Conservation (phyloP, 2,888 invertebrate genomes). For the Tricholauxania praeusta region DNA sequence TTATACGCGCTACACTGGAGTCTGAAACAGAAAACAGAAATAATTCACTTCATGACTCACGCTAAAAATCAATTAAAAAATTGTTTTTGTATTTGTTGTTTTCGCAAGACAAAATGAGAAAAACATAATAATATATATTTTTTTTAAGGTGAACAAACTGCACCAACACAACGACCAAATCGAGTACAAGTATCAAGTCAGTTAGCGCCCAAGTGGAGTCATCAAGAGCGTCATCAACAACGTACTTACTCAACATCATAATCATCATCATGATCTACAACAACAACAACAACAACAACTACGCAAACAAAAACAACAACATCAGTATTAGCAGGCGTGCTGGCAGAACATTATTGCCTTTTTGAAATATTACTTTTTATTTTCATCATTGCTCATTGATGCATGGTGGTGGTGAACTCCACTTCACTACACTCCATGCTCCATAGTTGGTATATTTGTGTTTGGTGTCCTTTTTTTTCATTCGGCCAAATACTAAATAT, state of each 20-base stretch:
- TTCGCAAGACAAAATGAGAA: too few relatives aligned
- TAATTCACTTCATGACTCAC: slow-evolving; percentile 13
- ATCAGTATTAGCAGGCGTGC: background rate
- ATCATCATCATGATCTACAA: slow-evolving; percentile 4
- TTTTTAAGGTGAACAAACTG: slow-evolving; percentile 31
- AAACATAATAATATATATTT: background rate
- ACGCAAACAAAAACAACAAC: slow-evolving; percentile 7
- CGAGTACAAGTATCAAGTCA: too few relatives aligned
- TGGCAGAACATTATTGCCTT: slow-evolving; percentile 12
- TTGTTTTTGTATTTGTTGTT: background rate
- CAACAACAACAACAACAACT: background rate
- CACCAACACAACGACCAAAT: slow-evolving; percentile 1
- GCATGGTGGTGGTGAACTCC: background rate
- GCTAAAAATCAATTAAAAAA: slow-evolving; percentile 30
- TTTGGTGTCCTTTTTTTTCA: too few relatives aligned
- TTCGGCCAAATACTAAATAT: too few relatives aligned
- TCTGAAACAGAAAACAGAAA: background rate
- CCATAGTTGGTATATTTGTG: too few relatives aligned
- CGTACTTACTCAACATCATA: too few relatives aligned
- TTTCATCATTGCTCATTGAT: slow-evolving; percentile 11
- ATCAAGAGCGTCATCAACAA: slow-evolving; percentile 8
- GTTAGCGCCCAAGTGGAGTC: background rate
- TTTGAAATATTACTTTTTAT: slow-evolving; percentile 24
- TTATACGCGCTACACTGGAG: background rate
- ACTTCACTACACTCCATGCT: too few relatives aligned